Evolutionary conservation across 2,797 vertebrate species (phyloP), one percentile per base, ranked within the genome.

Genomic region (Serranus cabrilla): DNA sequence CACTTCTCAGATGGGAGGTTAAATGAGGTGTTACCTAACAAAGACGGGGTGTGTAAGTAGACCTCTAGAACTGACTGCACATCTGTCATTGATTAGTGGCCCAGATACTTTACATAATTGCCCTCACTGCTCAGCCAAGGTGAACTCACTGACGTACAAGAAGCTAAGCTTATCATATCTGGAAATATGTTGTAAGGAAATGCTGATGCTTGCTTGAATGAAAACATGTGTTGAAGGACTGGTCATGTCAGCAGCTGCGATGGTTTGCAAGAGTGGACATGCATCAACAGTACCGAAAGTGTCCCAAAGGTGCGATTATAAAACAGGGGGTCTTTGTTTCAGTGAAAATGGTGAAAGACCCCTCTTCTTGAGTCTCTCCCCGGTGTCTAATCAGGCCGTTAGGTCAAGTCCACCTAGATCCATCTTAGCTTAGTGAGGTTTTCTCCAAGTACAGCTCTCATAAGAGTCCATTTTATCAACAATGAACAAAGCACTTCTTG

Each of bases 1-100:
- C 70, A 27, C 51, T 67, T 25, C 68, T 85, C 76, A 67, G 49
- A 76, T 76, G 67, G 67, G 57, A 83, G 52, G 81, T 84, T 85
- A 62, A 86, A 89, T 83, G 76, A 88, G 75, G 80, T 89, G 84
- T 90, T 65, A 50, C 64, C 71, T 73, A 71, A 89, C 78, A 83
- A 66, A 87, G 84, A 68, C 25, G 1, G 46, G 76, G 73, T 80
- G 71, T 82, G 56, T 60, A 71, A 76, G 49, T 52, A 75, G 63
- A 80, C 71, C 34, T 55, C 67, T 52, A 56, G 65, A 80, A 64
- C 80, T 73, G 45, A 46, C 37, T 78, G 45, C 79, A 85, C 87
- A 92, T 93, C 89, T 94, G 91, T 76, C 79, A 86, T 82, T 85
- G 71, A 93, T 94, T 92, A 86, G 63, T 46, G 3, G 34, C 78